Evolutionary conservation across 2,888 invertebrate species (phyloP), one percentile per base, ranked within the genome.

Genomic region (Tuta absoluta): DNA sequence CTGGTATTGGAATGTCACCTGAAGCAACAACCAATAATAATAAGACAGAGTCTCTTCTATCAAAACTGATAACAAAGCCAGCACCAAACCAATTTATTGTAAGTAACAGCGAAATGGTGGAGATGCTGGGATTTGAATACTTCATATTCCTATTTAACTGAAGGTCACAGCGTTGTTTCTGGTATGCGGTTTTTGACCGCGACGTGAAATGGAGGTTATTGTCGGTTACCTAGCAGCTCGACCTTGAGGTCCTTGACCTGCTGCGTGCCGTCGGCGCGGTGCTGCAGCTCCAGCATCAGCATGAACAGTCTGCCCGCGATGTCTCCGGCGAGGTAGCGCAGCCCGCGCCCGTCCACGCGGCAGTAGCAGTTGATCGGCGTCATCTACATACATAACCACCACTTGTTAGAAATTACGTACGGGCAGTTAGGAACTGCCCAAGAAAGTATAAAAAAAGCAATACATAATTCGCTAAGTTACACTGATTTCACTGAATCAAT

Each of bases 321-420:
- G 80, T 99, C 99, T 0, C 99, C 99, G 37, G 99, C 91, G 59
- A 98, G 85, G 87, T 98, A 99, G 5, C 99, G 94, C 53, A 96
- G 93, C 1, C 98, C 98, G 75, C 96, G 95, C 8, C 95, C 93
- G 86, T 99, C 99, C 49, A 99, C 98, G 81, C 96, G 95, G 51
- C 98, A 98, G 83, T 97, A 99, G 84, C 98, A 98, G 68, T 96
- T 96, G 71, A 99, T 97, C 10, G 98, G 97, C 72, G 98, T 98
- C 91, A 98, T 95, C 95, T 97, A 85, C 11, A 60, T 14, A 28
- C 23, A 23, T 38, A 11, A 11, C 17, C 21, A n/a, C 17, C 3
- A 51, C 51, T 11, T n/a, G n/a, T n/a, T n/a, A n/a, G n/a, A n/a
- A n/a, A n/a, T n/a, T n/a, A n/a, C n/a, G n/a, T n/a, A n/a, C n/a